Conservation (phyloP, 1,140 invertebrate species). For the Oppia nitens region DNA sequence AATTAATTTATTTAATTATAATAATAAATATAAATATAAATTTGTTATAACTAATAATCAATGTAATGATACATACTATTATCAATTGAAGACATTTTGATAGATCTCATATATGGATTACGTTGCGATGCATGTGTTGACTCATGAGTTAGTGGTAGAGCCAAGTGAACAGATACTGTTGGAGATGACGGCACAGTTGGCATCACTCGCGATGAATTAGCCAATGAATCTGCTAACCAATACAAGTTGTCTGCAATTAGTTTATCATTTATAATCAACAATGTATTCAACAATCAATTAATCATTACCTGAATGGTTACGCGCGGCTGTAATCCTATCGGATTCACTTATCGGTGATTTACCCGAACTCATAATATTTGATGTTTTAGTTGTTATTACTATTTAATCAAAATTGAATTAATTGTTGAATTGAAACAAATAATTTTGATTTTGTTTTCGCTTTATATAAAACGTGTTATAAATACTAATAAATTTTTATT, state of each 20-base stretch:
- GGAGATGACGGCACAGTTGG: not conserved
- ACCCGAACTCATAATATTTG: not conserved
- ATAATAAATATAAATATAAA: too few species aligned
- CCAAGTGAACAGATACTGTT: not conserved
- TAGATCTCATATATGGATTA: not conserved
- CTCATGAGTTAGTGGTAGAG: not conserved
- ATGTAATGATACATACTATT: too few species aligned
- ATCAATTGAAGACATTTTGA: too few species aligned
- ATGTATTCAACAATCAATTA: not conserved
- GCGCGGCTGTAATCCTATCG: not conserved
- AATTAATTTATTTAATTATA: too few species aligned
- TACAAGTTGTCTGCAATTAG: not conserved
- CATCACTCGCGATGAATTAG: not conserved
- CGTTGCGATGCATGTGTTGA: not conserved
- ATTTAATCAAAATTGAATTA: too few species aligned
- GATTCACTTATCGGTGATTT: not conserved
- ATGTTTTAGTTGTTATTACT: not conserved
- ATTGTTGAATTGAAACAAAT: too few species aligned
- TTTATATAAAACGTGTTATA: too few species aligned
- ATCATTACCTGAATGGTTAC: not conserved
- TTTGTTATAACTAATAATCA: too few species aligned
- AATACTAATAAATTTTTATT: too few species aligned
- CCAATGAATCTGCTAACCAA: not conserved
- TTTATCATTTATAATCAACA: too few species aligned
- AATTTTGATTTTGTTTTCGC: too few species aligned